Percentiles rank a stretch among this genome's conserved stretches.
Conservation (phyloP, 2,888 invertebrate species). For the Catocala nupta region DNA sequence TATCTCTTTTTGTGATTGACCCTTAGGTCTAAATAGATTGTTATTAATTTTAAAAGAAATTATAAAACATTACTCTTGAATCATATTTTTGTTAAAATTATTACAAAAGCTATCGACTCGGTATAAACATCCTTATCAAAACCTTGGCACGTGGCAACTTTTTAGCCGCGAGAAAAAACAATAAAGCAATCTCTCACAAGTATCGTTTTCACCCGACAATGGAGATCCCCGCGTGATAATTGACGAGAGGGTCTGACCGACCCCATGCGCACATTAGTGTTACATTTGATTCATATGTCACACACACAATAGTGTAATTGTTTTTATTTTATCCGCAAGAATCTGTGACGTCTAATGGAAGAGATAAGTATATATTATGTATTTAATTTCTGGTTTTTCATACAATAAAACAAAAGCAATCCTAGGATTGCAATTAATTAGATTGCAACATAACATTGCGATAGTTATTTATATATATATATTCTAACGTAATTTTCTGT, state of each 20-base stretch:
- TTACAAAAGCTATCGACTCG: conserved; percentile 3
- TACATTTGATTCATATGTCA: conserved; percentile 82
- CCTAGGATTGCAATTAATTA: no score
- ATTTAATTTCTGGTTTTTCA: no score
- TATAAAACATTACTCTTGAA: neutral
- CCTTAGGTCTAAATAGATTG: no score
- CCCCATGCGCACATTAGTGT: conserved; percentile 73
- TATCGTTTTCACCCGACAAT: conserved; percentile 85
- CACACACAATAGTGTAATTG: conserved; percentile 62
- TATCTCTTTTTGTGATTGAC: no score
- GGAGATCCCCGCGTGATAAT: conserved; percentile 81
- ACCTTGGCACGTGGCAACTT: conserved; percentile 75
- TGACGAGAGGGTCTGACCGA: conserved; percentile 78
- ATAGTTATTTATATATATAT: no score
- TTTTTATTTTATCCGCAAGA: conserved; percentile 22
- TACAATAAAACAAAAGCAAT: no score
- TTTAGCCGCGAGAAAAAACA: conserved; percentile 88
- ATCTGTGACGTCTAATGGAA: neutral
- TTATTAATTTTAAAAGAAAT: neutral
- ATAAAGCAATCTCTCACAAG: conserved; percentile 87
- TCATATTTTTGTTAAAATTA: neutral
- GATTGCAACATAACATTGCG: no score
- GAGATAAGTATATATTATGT: no score
- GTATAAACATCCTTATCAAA: conserved; percentile 59
- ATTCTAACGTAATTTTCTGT: no score